Evolutionary conservation across 2,888 invertebrate genomes (phyloP), one percentile per base, ranked within the genome.

Genomic region (Netelia inedita): DNA sequence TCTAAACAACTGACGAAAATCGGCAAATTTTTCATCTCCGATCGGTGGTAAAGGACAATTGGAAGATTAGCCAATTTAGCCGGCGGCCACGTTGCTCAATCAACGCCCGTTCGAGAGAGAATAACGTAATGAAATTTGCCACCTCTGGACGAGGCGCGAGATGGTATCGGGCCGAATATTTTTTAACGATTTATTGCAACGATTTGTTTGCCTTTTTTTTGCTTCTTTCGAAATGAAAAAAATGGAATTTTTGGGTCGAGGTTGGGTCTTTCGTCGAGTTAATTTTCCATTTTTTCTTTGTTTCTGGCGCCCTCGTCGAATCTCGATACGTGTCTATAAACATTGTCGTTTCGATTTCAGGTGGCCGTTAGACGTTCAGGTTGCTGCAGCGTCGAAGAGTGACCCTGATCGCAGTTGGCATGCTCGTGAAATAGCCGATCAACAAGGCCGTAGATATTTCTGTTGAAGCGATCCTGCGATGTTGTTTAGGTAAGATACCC

Each of bases 381-480:
- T 89, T 89, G 85, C 89, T 89, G 87, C 90, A 89, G 90, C 88
- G 83, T 90, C 87, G 89, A 90, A 91, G 89, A 90, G 90, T 89
- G 76, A 84, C 69, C 89, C 88, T 84, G 82, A 90, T 87, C 91
- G 90, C 91, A 89, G 89, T 88, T 91, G 90, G 89, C 87, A 93
- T 93, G 93, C 88, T 90, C 86, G 88, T 89, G 85, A 92, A 92
- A 91, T 93, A 93, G 90, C 91, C 87, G 88, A 89, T 78, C 84
- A 78, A 87, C 88, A 89, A 87, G 87, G 89, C 89, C 91, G 87
- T 88, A 89, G 87, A 88, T 93, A 90, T 92, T 93, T 89, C 86
- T 90, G 91, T 90, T 91, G 91, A 93, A 90, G 91, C 90, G 87
- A 90, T 79, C 88, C 89, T 91, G 92, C 93, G 90, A 93, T 93